These are phyloP conservation scores for Coenonympha arcania DNA, from an alignment of 2,888 invertebrate genomes.

Conservation along the genomic window DNA sequence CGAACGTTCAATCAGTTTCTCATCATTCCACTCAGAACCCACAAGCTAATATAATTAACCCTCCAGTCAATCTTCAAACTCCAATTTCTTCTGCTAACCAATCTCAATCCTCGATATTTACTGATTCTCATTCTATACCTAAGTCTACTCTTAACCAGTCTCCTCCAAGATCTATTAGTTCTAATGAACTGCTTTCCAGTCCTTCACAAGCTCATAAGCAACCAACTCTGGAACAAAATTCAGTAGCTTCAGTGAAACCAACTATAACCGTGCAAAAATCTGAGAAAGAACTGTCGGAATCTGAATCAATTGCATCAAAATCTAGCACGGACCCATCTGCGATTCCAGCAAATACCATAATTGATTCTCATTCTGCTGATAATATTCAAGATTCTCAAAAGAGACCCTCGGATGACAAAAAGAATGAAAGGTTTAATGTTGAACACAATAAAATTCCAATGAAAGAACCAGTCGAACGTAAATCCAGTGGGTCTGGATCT, in stretches of 20 bases:
- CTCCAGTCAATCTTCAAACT: conserved; percentile 26
- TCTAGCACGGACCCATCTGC: conserved; percentile 47
- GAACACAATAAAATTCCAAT: conserved; percentile 63
- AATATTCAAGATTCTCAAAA: conserved; percentile 47
- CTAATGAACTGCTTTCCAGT: conserved; percentile 39
- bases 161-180: conserved; percentile 30
- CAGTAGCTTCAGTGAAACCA: conserved; percentile 39
- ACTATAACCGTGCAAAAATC: conserved; percentile 47
- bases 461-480: conserved; percentile 66
- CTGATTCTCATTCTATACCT: conserved; percentile 26
- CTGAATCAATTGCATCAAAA: conserved; percentile 53
- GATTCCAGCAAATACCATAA: conserved; percentile 38
- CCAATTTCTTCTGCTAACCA: conserved; percentile 26
- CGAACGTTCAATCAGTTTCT: conserved; percentile 15
- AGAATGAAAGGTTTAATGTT: conserved; percentile 51
- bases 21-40: conserved; percentile 15
- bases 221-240: conserved; percentile 39
- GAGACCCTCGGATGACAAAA: conserved; percentile 51
- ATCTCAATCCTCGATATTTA: conserved; percentile 26
- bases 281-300: conserved; percentile 58
- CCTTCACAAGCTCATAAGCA: conserved; percentile 44
- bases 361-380: conserved; percentile 46
- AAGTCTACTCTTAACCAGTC: conserved; percentile 39
- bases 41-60: conserved; percentile 21
- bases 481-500: conserved; percentile 63